Evolutionary conservation across 2,888 invertebrate species (phyloP), one percentile per base, ranked within the genome.

Genomic region (Trachelus stipa): DNA sequence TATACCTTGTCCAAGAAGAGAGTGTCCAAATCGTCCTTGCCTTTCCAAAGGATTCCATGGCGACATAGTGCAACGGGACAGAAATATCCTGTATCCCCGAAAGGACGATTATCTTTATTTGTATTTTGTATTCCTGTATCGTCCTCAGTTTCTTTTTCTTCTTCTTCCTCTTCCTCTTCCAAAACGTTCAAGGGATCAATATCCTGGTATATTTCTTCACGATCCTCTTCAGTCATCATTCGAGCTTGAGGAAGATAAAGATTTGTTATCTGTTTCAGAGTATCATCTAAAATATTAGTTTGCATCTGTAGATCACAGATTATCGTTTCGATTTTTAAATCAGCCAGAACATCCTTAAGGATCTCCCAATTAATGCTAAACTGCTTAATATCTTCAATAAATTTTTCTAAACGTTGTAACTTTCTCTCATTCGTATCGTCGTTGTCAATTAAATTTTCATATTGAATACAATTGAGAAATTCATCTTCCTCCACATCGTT

Each of bases 31-130:
- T 94, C 92, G 73, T 92, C 89, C 87, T 93, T 94, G n/a, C 95
- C 95, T 89, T 92, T 93, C 93, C 94, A 94, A 33, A 95, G 87
- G 12, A 94, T 91, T 71, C 92, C 91, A 83, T 93, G 87, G 69
- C 93, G 91, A 77, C 91, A 90, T 85, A 92, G 93, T n/a, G 94
- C 91, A 56, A 95, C 92, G 0, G 95, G 95, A 85, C 95, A 95
- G 85, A 93, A 95, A 83, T 92, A 85, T 81, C 91, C 91, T 1
- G 93, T 94, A 87, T 94, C 94, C n/a, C 95, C 94, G 77, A 94
- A 92, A 79, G 91, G 91, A 76, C 92, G 87, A 69, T 89, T 88
- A 78, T 85, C 37, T 87, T 87, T 69, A 88, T 83, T 80, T 90
- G 91, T 31, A 90, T 88, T 15, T 88, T 89, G 69, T 56, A 56